Base-by-base conservation (phyloP, 2,797 vertebrate species). In the Margarornis squamiger region DNA sequence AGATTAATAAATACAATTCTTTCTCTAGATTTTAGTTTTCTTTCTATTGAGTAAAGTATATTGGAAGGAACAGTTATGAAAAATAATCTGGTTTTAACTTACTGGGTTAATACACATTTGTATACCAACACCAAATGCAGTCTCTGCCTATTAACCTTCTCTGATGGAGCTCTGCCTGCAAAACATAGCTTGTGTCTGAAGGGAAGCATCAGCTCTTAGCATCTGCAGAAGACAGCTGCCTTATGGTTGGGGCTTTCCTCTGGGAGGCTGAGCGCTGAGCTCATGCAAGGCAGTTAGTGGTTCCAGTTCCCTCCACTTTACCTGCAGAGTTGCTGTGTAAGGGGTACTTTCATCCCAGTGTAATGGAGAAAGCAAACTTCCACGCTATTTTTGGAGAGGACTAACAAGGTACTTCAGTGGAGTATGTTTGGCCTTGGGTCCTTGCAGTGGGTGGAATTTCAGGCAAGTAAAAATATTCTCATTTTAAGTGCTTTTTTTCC, bases 221-320 rank as follows among this genome's bases (percentile, higher is more conserved):
- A 2, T 57, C 71, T 84, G 54, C 46, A 30, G 21, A 18, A 65
- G 27, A 14, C 20, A 39, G 22, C 29, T 7, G 10, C 27, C 20
- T 65, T 9, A 0, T 63, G 62, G 18, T 66, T 75, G 15, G 7
- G 29, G 12, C 49, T 67, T 78, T 78, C 14, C 13, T 68, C 30
- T 4, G 7, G 39, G 43, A 27, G 14, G 0, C 0, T 1, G 3
- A 19, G 11, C 19, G 32, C 57, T 77, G 34, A 24, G 62, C 26
- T 93, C 27, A 12, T 18, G 12, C 2, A 11, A 51, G 22, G 24
- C 7, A 80, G 14, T 39, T 45, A 43, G 23, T 18, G 54, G 12
- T 54, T 80, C n/a, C 17, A 18, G 16, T 71, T 92, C 16, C 6
- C 14, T 72, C 26, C 0, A 1, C n/a, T 57, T 68, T 9, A 30